Percentiles rank a stretch among this genome's conserved stretches.
Evolutionary conservation across 2,797 vertebrate genomes (phyloP).

Genomic region (Sibirionetta formosa): DNA sequence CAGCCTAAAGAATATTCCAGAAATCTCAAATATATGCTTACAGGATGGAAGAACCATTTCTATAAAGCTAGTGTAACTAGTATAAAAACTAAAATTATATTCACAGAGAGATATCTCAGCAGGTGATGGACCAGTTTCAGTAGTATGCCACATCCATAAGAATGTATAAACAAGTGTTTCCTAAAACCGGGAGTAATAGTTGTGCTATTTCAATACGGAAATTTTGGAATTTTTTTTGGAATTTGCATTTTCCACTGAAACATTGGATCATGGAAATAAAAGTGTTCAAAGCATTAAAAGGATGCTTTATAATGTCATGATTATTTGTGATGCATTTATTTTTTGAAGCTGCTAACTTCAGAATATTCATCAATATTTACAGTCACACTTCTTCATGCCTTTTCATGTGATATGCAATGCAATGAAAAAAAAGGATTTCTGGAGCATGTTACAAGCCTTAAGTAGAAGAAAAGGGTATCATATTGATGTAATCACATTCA

Average conservation of each 20-base stretch:
- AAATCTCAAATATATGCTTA: neutral
- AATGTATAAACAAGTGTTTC: neutral
- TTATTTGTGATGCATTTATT: neutral
- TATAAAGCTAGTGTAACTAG: neutral
- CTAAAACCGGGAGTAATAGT: neutral
- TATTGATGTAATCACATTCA: neutral
- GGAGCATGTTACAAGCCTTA: neutral
- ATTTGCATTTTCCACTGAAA: neutral
- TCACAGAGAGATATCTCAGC: neutral
- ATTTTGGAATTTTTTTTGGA: neutral
- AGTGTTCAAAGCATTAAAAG: neutral
- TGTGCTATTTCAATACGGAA: neutral
- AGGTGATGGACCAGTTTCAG: neutral
- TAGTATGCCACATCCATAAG: neutral
- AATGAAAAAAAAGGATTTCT: neutral
- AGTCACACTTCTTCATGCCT: neutral
- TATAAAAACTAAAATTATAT: neutral
- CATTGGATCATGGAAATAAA: neutral
- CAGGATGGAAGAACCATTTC: neutral
- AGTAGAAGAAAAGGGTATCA: neutral
- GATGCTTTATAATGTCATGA: neutral
- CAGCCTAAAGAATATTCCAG: neutral
- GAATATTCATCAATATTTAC: neutral
- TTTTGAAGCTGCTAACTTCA: neutral
- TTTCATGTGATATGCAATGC: accelerated